Base-by-base conservation (phyloP, 2,888 invertebrate species). In the Ypsolopha sequella region DNA sequence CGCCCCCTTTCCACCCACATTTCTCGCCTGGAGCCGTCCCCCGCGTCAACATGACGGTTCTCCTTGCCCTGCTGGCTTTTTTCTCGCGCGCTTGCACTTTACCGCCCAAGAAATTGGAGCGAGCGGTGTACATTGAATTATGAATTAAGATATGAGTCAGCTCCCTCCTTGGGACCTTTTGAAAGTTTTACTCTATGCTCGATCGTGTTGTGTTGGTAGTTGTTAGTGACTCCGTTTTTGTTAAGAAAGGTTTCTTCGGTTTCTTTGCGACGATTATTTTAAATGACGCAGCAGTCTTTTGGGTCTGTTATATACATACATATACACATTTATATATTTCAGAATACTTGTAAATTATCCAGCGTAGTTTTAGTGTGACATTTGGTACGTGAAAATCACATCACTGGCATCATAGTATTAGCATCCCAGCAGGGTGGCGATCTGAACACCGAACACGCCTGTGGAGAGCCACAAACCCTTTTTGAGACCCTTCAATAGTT, bases 31-130 rank as follows among this genome's bases (percentile, higher is more conserved):
- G 54, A 54, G 56, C 55, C 56, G 60, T 54, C 55, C 59, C 57
- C 56, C 57, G 59, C 51, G 51, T 51, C 58, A 45, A 38, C 44
- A 46, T 44, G 50, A 45, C 49, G 44, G 50, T 52, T n/a, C 38
- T 47, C 59, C 60, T 63, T 64, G 64, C 67, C 68, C 68, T 61
- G 68, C 67, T 68, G 66, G 71, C 73, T 74, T 79, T 81, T 80
- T 78, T 76, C 76, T 69, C 74, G 73, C 66, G 70, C 71, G 71
- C 75, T 75, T 79, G 78, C 79, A 76, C 73, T 81, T 70, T 70
- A 65, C 72, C 67, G 66, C 70, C 39, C 36, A 36, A 68, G 60
- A 59, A 62, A 63, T 60, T 61, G 60, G 61, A 62, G 66, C 68
- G 68, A 10, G 39, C 14, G 39, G 48, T 73, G 70, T 51, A 49